These are phyloP conservation scores for Mechanitis mazaeus DNA, from an alignment of 2,888 invertebrate species.

Conservation along the genomic window DNA sequence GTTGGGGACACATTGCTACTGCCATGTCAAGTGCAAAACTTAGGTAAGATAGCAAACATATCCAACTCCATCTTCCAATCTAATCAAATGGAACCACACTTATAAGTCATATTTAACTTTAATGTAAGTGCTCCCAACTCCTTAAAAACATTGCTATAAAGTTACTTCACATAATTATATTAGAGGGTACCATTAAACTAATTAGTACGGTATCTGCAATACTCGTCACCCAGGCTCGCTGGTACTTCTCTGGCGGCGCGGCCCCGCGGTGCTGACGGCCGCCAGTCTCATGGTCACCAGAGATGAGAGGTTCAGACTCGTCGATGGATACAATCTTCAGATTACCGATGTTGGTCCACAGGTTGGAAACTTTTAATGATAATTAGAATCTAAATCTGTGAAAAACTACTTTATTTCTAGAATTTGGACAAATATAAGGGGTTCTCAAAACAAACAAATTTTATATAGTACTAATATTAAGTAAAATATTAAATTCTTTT, in stretches of 20 bases:
- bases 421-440: background rate
- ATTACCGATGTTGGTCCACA: constrained; percentile 82
- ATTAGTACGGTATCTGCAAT: too few species aligned
- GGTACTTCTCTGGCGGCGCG: constrained; percentile 82
- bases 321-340: constrained; percentile 82
- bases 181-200: background rate
- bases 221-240: constrained; percentile 72
- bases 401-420: background rate
- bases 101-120: too few species aligned
- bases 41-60: constrained; percentile 75
- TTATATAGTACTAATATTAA: too few species aligned
- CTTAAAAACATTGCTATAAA: background rate
- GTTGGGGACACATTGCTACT: constrained; percentile 86
- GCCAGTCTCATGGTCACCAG: constrained; percentile 83
- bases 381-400: background rate
- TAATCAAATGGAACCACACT: too few species aligned
- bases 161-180: too few species aligned
- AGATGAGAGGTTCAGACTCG: constrained; percentile 80
- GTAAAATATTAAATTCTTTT: too few species aligned
- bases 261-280: constrained; percentile 82
- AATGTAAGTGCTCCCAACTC: background rate
- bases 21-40: constrained; percentile 87
- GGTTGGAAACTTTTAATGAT: constrained; percentile 46
- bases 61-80: too few species aligned
- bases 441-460: too few species aligned